These are phyloP conservation scores for Eulithis testata DNA, from an alignment of 2,888 invertebrate genomes.

Conservation along the genomic window DNA sequence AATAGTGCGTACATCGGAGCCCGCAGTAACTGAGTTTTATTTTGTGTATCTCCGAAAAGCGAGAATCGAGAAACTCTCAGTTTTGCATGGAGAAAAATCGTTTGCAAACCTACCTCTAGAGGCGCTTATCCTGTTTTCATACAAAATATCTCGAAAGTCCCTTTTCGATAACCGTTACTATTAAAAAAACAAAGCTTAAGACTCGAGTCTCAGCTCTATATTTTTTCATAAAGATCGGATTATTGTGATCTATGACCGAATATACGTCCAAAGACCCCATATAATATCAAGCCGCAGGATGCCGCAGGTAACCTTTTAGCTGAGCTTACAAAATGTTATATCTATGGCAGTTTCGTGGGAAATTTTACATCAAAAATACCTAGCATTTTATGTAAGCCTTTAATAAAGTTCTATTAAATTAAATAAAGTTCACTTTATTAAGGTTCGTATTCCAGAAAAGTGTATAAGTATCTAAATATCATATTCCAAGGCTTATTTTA, in stretches of 20 bases:
- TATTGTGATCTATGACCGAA: neutral
- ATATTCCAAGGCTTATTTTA: neutral
- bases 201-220: neutral
- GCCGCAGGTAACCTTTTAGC: neutral
- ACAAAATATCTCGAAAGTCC: too few relatives aligned
- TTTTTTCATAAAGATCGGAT: neutral
- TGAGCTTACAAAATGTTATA: conserved; percentile 1
- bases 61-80: too few relatives aligned
- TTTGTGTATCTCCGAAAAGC: too few relatives aligned
- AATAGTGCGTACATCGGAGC: too few relatives aligned
- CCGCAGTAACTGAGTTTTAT: too few relatives aligned
- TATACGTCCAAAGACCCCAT: neutral
- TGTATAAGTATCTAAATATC: neutral
- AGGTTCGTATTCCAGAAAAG: too few relatives aligned
- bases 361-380: neutral
- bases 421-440: neutral
- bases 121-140: too few relatives aligned
- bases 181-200: too few relatives aligned
- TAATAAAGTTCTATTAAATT: neutral
- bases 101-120: too few relatives aligned
- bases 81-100: too few relatives aligned
- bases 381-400: neutral
- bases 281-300: neutral
- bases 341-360: neutral
- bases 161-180: too few relatives aligned